A percentile compares a stretch with the other conserved stretches of the same genome.
Conservation (phyloP, 2,797 vertebrate species). For the Cetoscarus ocellatus region DNA sequence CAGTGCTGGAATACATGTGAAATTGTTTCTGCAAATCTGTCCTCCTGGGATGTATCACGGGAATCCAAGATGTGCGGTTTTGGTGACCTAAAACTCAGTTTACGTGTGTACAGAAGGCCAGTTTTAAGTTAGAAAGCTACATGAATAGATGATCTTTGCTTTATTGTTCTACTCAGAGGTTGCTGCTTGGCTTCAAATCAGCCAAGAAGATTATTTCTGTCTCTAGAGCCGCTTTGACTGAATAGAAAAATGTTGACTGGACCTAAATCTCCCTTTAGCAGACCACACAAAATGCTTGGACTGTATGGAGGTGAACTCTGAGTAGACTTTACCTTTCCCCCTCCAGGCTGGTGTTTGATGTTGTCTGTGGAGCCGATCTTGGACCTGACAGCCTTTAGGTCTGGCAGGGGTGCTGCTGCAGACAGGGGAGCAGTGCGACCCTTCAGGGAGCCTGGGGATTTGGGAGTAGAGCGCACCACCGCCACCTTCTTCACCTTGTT, state of each 20-base stretch:
- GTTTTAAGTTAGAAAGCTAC: no score
- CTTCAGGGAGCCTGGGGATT: slow-evolving; percentile 94
- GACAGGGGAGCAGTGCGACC: slow-evolving; percentile 86
- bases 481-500: slow-evolving; percentile 95
- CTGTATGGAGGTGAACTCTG: background rate
- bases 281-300: background rate
- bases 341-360: slow-evolving; percentile 96
- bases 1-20: no score
- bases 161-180: no score
- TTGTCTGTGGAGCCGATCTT: slow-evolving; percentile 97
- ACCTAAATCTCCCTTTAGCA: slow-evolving; percentile 8
- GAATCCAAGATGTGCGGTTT: no score
- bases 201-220: background rate
- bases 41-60: no score
- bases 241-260: background rate
- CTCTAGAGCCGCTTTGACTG: slow-evolving; percentile 2
- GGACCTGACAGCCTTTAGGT: slow-evolving; percentile 92
- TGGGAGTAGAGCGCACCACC: slow-evolving; percentile 94
- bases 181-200: background rate
- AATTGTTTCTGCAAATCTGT: no score
- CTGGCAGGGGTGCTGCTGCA: slow-evolving; percentile 85
- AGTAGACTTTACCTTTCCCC: slow-evolving; percentile 89
- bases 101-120: no score
- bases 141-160: no score
- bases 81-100: no score